Evolutionary conservation across 2,888 invertebrate species (phyloP).

Genomic region (Stegana nigrithorax): DNA sequence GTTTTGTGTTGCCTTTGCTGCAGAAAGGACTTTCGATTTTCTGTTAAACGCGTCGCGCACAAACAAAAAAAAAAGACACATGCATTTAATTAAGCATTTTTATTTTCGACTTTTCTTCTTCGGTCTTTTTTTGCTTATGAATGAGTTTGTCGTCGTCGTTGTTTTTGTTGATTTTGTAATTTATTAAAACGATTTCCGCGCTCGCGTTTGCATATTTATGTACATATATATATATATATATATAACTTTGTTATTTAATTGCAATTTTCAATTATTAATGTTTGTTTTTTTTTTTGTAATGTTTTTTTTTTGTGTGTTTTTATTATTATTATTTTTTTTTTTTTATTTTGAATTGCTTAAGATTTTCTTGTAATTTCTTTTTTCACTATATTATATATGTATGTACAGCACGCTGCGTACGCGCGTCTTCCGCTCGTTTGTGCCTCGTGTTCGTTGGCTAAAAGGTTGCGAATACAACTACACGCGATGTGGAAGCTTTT

Average conservation of each 20-base stretch:
- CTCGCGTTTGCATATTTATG: not conserved
- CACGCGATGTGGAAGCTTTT: constrained; percentile 58
- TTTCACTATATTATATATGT: not conserved
- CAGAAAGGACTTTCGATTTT: not conserved
- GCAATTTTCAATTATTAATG: constrained; percentile 26
- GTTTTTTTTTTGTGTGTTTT: not conserved
- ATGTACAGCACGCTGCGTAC: constrained; percentile 38
- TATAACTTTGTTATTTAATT: constrained; percentile 31
- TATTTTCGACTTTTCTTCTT: too few species aligned
- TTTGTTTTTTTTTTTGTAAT: not conserved
- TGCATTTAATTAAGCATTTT: too few species aligned
- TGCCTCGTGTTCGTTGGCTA: constrained; percentile 56
- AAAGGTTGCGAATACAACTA: constrained; percentile 66
- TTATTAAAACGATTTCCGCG: not conserved
- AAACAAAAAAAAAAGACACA: not conserved
- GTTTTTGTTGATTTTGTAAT: not conserved
- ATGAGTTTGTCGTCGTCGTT: too few species aligned
- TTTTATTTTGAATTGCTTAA: not conserved
- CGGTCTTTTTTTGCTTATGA: too few species aligned
- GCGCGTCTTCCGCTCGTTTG: constrained; percentile 46
- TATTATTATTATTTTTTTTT: not conserved
- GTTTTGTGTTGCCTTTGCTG: not conserved
- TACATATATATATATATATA: constrained; percentile 10
- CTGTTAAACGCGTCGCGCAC: not conserved
- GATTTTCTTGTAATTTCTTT: constrained; percentile 18